phyloP scores from a whole-genome alignment of 2,113 vertebrate species.

The Garra rufa region DNA sequence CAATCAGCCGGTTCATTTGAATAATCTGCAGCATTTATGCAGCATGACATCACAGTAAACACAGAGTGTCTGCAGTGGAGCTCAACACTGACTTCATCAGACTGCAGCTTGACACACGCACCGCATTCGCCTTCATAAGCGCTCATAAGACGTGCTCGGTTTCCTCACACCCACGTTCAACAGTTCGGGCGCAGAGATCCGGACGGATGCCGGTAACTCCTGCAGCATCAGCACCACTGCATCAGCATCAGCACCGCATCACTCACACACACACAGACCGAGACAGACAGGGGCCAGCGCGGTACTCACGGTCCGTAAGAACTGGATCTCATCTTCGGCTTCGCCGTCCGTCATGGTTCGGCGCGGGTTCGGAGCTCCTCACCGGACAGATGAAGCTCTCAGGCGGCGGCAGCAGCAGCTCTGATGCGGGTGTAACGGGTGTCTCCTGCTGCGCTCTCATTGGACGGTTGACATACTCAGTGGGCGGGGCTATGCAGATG shows the following conservation, averaged over 20 bases:
- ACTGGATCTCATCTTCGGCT: slow-evolving; percentile 86
- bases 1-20: not conserved
- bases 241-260: not conserved
- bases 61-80: slow-evolving; percentile 21
- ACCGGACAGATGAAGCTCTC: slow-evolving; percentile 28
- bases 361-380: slow-evolving; percentile 39
- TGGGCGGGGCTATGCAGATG: slow-evolving; percentile 62
- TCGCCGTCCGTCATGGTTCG: slow-evolving; percentile 82
- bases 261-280: not conserved
- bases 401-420: slow-evolving; percentile 17
- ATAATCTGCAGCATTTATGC: not conserved
- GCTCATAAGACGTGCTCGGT: not conserved
- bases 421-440: slow-evolving; percentile 44
- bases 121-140: not conserved
- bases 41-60: slow-evolving; percentile 39
- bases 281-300: not conserved
- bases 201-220: slow-evolving; percentile 6
- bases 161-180: slow-evolving; percentile 17
- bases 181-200: not conserved
- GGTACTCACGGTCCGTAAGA: slow-evolving; percentile 82
- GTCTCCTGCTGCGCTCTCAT: slow-evolving; percentile 49
- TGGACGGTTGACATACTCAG: slow-evolving; percentile 48
- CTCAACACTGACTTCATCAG: not conserved
- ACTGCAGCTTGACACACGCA: not conserved
- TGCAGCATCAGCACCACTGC: slow-evolving; percentile 44